Percentiles rank a stretch among this genome's conserved stretches.
These are phyloP conservation scores for Hormiphora californensis DNA, from an alignment of 37 sponge, comb jelly and placozoan genomes.

Conservation along the genomic window DNA sequence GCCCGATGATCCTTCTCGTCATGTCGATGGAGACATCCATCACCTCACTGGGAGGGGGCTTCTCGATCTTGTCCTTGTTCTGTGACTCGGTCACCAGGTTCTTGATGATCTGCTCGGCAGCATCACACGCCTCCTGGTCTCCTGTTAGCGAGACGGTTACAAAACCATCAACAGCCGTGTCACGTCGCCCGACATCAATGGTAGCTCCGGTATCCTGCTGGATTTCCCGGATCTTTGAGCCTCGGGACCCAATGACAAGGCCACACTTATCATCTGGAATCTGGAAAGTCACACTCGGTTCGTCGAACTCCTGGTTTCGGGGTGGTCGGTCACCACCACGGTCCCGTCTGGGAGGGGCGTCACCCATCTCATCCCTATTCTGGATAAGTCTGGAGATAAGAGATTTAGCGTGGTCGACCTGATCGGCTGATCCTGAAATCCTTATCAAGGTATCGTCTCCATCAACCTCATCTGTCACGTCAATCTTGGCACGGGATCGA, in stretches of 20 bases:
- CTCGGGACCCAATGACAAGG: conserved; percentile 29
- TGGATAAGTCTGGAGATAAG: neutral
- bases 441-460: neutral
- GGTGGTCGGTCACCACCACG: conserved; percentile 6
- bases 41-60: neutral
- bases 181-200: conserved; percentile 15
- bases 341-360: too few species aligned
- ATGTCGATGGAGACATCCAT: conserved; percentile 24
- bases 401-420: neutral
- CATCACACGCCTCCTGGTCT: neutral
- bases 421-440: neutral
- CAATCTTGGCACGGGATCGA: conserved; percentile 15
- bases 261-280: conserved; percentile 47
- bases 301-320: neutral
- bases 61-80: neutral
- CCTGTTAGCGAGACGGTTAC: conserved; percentile 29
- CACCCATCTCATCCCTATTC: too few species aligned
- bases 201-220: neutral
- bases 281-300: neutral
- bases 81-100: conserved; percentile 7
- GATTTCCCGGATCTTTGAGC: conserved; percentile 40
- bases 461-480: conserved; percentile 19
- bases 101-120: neutral
- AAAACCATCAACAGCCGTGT: conserved; percentile 25
- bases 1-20: conserved; percentile 33